A percentile compares a stretch with the other conserved stretches of the same genome.
These are phyloP conservation scores for Ricordea florida DNA, from an alignment of 92 coral and sea anemone genomes.

Conservation along the genomic window DNA sequence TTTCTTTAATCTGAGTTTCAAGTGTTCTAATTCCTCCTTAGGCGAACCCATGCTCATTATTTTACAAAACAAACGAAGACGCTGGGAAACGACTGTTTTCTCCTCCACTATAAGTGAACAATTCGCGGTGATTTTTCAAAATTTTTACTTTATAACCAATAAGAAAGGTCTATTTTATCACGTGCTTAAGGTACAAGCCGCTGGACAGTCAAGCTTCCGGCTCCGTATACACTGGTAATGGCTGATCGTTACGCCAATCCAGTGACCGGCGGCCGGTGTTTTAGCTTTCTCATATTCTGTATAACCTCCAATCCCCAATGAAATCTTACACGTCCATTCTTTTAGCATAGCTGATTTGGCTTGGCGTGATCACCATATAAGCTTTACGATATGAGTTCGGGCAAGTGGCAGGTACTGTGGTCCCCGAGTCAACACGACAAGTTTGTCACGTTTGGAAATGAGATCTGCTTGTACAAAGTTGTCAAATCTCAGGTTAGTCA, in stretches of 20 bases:
- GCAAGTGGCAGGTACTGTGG: constrained; percentile 92
- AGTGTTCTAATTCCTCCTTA: constrained; percentile 64
- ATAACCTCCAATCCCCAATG: no score
- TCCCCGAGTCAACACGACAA: constrained; percentile 86
- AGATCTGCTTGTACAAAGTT: constrained; percentile 88
- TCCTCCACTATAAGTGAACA: no score
- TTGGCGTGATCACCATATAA: no score
- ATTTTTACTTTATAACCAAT: constrained; percentile 33
- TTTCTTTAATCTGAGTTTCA: constrained; percentile 62
- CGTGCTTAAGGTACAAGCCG: constrained; percentile 32
- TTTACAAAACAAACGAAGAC: no score
- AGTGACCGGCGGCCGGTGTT: background rate
- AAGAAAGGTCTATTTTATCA: constrained; percentile 17
- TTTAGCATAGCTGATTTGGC: no score
- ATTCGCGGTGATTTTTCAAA: constrained; percentile 31
- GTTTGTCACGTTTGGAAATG: constrained; percentile 87
- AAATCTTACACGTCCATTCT: no score
- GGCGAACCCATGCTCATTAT: constrained; percentile 51
- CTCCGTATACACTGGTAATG: background rate
- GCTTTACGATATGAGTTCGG: constrained; percentile 41
- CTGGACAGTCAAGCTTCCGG: background rate
- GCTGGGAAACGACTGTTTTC: no score
- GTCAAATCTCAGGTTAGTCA: constrained; percentile 75
- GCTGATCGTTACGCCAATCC: background rate
- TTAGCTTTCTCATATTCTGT: background rate